Conservation (phyloP, 2,888 invertebrate genomes). For the Ctenicera cuprea region DNA sequence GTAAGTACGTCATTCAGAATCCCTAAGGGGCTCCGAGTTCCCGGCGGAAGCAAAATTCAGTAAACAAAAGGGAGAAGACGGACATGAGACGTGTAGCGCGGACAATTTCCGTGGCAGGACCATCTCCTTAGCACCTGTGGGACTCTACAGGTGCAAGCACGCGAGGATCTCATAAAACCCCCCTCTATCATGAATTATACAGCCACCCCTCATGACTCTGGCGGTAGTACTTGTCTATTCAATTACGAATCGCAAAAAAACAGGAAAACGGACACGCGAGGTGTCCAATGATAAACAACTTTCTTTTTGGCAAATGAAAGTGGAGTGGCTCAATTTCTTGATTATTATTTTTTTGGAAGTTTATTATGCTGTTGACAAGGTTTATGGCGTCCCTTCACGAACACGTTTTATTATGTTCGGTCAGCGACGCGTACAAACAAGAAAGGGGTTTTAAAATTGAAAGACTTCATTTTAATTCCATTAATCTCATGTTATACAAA, state of each 20-base stretch:
- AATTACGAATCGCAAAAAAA: slow-evolving; percentile 31
- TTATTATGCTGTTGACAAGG: no score
- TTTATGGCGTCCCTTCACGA: no score
- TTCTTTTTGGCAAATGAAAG: not conserved
- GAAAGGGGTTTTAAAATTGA: no score
- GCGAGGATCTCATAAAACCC: slow-evolving; percentile 33
- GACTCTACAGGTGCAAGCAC: slow-evolving; percentile 40
- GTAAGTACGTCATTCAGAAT: slow-evolving; percentile 22
- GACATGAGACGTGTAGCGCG: slow-evolving; percentile 23
- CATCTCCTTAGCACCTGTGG: slow-evolving; percentile 40
- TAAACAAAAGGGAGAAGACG: slow-evolving; percentile 35
- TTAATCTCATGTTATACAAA: no score
- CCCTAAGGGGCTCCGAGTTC: slow-evolving; percentile 4
- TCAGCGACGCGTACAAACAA: no score
- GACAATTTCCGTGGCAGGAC: slow-evolving; percentile 31
- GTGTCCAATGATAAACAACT: slow-evolving; percentile 11
- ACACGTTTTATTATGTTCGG: no score
- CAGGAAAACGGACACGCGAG: slow-evolving; percentile 24
- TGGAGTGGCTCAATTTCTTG: no score
- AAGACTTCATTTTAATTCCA: no score
- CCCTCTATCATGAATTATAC: slow-evolving; percentile 35
- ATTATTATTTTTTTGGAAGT: no score
- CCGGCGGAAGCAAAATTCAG: slow-evolving; percentile 7
- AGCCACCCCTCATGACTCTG: slow-evolving; percentile 34
- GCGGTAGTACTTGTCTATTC: slow-evolving; percentile 25